Percentiles rank a stretch among this genome's conserved stretches.
These are phyloP conservation scores for Argopecten irradians DNA, from an alignment of 1,140 invertebrate species.

Conservation along the genomic window DNA sequence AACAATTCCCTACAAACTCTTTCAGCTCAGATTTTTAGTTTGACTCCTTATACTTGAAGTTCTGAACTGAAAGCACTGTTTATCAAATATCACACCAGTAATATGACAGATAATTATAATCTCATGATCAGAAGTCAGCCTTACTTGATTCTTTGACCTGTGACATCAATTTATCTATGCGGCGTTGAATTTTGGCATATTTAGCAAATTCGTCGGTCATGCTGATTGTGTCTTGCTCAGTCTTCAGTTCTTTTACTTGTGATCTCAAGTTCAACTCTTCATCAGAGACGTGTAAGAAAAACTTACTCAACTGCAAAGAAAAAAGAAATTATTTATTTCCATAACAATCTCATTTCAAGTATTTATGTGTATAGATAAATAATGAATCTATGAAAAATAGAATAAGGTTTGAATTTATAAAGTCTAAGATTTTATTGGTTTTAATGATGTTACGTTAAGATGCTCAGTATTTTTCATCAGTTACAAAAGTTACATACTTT, in stretches of 20 bases:
- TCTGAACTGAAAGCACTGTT: too few relatives aligned
- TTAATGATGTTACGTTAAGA: not conserved
- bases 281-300: slow-evolving; percentile 54
- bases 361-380: not conserved
- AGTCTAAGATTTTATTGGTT: too few relatives aligned
- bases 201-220: slow-evolving; percentile 67
- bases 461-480: not conserved
- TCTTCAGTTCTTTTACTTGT: slow-evolving; percentile 63
- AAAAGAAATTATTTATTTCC: slow-evolving; percentile 15
- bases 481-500: too few relatives aligned
- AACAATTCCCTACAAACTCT: not conserved
- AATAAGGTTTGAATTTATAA: not conserved
- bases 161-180: slow-evolving; percentile 61
- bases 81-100: too few relatives aligned
- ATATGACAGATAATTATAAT: too few relatives aligned
- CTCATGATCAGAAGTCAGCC: not conserved
- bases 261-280: slow-evolving; percentile 59
- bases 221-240: slow-evolving; percentile 60
- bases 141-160: slow-evolving; percentile 61
- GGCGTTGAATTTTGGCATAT: slow-evolving; percentile 64
- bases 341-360: too few relatives aligned
- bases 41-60: too few relatives aligned
- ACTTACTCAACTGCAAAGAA: slow-evolving; percentile 52
- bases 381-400: not conserved
- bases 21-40: too few relatives aligned